phyloP scores from a whole-genome alignment of 2,888 invertebrate species.

The Lagria hirta region DNA sequence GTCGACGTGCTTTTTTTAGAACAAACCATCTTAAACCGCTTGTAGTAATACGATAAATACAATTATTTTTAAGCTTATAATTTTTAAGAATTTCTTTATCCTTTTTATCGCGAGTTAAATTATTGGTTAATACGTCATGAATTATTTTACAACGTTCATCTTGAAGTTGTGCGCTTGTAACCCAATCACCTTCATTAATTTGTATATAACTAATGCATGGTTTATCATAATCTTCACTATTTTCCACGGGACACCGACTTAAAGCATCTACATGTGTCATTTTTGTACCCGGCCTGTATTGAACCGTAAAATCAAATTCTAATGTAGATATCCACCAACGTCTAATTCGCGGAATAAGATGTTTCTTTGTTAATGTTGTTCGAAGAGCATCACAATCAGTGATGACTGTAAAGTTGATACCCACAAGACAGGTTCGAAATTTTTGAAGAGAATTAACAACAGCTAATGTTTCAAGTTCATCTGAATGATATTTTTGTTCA shows the following conservation, averaged over 20 bases:
- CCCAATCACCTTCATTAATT: slow-evolving; percentile 15
- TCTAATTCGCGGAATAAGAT: slow-evolving; percentile 37
- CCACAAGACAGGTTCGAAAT: slow-evolving; percentile 26
- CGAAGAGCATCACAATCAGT: slow-evolving; percentile 35
- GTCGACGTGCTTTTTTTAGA: slow-evolving; percentile 9
- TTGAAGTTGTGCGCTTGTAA: slow-evolving; percentile 5
- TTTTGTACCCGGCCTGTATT: slow-evolving; percentile 36
- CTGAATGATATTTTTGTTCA: slow-evolving; percentile 26
- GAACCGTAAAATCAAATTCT: slow-evolving; percentile 40
- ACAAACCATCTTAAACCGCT: slow-evolving; percentile 8
- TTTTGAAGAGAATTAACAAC: slow-evolving; percentile 22
- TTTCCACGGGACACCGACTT: slow-evolving; percentile 32
- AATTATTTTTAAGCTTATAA: slow-evolving; percentile 9
- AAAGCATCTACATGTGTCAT: slow-evolving; percentile 43
- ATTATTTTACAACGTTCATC: slow-evolving; percentile 9
- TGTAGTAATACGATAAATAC: slow-evolving; percentile 7
- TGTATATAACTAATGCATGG: slow-evolving; percentile 6
- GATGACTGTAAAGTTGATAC: slow-evolving; percentile 20
- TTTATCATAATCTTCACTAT: slow-evolving; percentile 1
- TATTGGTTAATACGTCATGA: neutral
- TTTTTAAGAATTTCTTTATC: slow-evolving; percentile 15
- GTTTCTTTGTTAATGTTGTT: slow-evolving; percentile 29
- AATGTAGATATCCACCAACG: slow-evolving; percentile 41
- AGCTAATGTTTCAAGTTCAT: slow-evolving; percentile 26
- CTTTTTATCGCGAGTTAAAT: slow-evolving; percentile 9